Conservation (phyloP, 2,888 invertebrate genomes). For the Trachelus stipa region DNA sequence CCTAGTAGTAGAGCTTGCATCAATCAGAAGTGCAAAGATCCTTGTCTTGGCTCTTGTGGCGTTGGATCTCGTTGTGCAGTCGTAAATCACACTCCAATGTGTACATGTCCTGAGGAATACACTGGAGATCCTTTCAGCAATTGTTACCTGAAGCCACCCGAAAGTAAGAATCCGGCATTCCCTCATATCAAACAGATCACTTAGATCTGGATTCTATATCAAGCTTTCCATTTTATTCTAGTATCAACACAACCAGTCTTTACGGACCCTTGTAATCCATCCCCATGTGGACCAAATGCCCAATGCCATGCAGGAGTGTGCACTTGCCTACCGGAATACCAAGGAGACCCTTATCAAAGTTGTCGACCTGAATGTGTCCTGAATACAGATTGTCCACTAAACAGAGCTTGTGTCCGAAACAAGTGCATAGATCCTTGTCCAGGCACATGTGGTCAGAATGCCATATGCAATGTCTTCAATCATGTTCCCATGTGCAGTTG, state of each 20-base stretch:
- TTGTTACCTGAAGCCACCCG: slow-evolving; percentile 58
- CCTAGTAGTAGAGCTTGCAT: slow-evolving; percentile 80
- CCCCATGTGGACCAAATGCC: slow-evolving; percentile 80
- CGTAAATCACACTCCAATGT: slow-evolving; percentile 81
- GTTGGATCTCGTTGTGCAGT: slow-evolving; percentile 78
- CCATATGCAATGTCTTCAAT: slow-evolving; percentile 70
- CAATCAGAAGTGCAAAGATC: slow-evolving; percentile 80
- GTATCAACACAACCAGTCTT: slow-evolving; percentile 34
- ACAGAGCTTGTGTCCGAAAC: slow-evolving; percentile 71
- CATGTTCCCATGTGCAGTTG: slow-evolving; percentile 73
- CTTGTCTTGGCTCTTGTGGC: slow-evolving; percentile 83
- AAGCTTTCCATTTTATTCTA: background rate
- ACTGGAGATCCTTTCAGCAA: slow-evolving; percentile 78
- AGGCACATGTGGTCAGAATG: slow-evolving; percentile 73
- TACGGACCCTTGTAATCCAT: slow-evolving; percentile 72
- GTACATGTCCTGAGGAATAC: slow-evolving; percentile 76
- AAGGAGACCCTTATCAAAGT: slow-evolving; percentile 69
- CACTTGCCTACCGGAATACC: slow-evolving; percentile 67
- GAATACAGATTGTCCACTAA: slow-evolving; percentile 70
- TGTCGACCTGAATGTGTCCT: slow-evolving; percentile 72
- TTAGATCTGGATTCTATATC: background rate
- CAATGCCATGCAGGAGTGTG: slow-evolving; percentile 74
- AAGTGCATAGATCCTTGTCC: slow-evolving; percentile 73
- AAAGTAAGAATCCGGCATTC: background rate
- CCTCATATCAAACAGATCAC: background rate